Percentiles rank a stretch among this genome's conserved stretches.
phyloP scores from a whole-genome alignment of 2,113 vertebrate species.

The Anhinga anhinga region DNA sequence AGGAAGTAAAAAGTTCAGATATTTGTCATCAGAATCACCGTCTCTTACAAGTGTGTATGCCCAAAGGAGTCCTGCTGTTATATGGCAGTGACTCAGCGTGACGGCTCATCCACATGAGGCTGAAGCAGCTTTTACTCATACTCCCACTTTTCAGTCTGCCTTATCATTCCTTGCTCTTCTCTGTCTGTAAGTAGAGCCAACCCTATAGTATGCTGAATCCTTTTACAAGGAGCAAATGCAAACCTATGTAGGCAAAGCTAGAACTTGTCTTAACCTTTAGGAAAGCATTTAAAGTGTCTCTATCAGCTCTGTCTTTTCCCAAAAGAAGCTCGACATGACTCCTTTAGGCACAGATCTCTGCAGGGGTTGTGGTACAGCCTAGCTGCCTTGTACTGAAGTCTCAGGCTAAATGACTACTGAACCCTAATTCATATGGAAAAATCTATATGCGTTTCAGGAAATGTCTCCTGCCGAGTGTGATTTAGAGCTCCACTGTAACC shows the following conservation, averaged over 20 bases:
- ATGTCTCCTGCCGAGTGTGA: neutral
- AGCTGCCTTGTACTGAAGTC: neutral
- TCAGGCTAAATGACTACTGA: neutral
- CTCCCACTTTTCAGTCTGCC: neutral
- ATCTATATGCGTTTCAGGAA: neutral
- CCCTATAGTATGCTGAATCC: neutral
- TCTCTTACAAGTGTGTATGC: neutral
- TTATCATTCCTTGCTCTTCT: neutral
- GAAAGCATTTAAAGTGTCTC: neutral
- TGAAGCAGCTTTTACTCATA: neutral
- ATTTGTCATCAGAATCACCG: neutral
- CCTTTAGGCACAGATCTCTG: neutral
- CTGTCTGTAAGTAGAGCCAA: neutral
- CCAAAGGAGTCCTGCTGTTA: neutral
- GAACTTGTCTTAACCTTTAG: neutral
- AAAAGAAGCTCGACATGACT: neutral
- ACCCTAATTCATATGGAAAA: neutral
- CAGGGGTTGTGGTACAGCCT: neutral
- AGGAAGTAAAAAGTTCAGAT: neutral
- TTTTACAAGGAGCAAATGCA: neutral
- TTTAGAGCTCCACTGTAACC: neutral
- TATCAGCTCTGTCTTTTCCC: neutral
- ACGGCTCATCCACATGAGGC: neutral
- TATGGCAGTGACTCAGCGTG: neutral
- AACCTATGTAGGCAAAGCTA: neutral